Conservation (phyloP, 2,113 vertebrate species). For the Euleptes europaea region DNA sequence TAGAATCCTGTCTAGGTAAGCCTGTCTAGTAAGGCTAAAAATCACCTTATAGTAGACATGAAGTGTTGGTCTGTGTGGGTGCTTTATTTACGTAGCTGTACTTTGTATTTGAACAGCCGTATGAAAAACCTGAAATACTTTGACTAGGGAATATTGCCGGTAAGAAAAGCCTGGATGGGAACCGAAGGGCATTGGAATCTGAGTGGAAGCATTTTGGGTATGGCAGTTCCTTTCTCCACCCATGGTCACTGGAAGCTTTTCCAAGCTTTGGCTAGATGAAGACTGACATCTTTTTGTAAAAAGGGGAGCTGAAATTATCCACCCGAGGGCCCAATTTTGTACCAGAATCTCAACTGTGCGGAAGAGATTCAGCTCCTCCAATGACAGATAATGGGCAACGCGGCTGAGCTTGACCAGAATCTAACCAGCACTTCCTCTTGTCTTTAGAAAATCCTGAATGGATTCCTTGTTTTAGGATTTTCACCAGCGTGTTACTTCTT, state of each 20-base stretch:
- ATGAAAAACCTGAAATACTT: not conserved
- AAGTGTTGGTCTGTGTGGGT: rapidly evolving
- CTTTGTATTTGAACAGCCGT: not conserved
- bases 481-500: not conserved
- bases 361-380: not conserved
- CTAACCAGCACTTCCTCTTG: not conserved
- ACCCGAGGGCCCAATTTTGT: not conserved
- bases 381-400: not conserved
- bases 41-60: not conserved
- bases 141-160: not conserved
- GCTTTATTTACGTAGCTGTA: not conserved
- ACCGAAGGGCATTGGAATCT: not conserved
- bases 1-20: not conserved
- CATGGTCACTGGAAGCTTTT: not conserved
- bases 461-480: not conserved
- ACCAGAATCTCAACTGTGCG: not conserved
- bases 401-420: not conserved
- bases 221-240: not conserved
- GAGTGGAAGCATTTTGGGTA: not conserved
- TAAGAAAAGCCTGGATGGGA: too few relatives aligned
- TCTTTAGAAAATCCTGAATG: not conserved
- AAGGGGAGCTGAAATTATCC: not conserved
- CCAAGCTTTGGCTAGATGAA: too few relatives aligned
- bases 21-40: too few relatives aligned
- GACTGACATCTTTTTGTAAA: not conserved